phyloP scores from a whole-genome alignment of 2,113 vertebrate genomes.

The Chionomys nivalis region DNA sequence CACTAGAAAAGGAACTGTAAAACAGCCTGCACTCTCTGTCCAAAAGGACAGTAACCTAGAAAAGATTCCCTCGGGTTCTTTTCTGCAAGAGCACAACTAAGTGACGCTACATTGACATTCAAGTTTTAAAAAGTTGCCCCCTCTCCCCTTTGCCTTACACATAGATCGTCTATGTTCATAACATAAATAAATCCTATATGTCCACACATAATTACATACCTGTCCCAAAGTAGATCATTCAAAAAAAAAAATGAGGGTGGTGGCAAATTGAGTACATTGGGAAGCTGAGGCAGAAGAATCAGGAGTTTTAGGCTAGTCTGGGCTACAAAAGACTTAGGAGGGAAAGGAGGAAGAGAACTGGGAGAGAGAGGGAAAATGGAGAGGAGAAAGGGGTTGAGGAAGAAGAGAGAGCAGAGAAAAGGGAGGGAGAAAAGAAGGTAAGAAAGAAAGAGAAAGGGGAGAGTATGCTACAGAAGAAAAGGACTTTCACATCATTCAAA shows the following conservation, averaged over 20 bases:
- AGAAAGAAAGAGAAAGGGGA: background rate
- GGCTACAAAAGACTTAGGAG: background rate
- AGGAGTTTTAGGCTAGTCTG: background rate
- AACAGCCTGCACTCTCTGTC: background rate
- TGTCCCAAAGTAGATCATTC: background rate
- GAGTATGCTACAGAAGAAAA: background rate
- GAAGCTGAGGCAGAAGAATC: background rate
- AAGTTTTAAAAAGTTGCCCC: background rate
- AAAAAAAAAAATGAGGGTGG: background rate
- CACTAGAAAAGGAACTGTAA: background rate
- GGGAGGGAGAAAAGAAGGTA: background rate
- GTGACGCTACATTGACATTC: background rate
- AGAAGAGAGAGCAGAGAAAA: background rate
- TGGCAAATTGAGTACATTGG: background rate
- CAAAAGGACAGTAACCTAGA: slow-evolving; percentile 59
- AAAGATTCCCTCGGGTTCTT: slow-evolving; percentile 1
- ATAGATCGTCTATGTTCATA: background rate
- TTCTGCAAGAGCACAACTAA: background rate
- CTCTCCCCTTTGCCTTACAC: background rate
- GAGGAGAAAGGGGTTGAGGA: background rate
- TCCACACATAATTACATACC: background rate
- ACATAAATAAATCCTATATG: background rate
- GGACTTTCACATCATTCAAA: slow-evolving; percentile 34
- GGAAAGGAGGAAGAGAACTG: too few relatives aligned
- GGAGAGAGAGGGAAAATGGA: background rate